Evolutionary conservation across 2,113 vertebrate genomes (phyloP), one percentile per base, ranked within the genome.

Genomic region (Dissostichus mawsoni): DNA sequence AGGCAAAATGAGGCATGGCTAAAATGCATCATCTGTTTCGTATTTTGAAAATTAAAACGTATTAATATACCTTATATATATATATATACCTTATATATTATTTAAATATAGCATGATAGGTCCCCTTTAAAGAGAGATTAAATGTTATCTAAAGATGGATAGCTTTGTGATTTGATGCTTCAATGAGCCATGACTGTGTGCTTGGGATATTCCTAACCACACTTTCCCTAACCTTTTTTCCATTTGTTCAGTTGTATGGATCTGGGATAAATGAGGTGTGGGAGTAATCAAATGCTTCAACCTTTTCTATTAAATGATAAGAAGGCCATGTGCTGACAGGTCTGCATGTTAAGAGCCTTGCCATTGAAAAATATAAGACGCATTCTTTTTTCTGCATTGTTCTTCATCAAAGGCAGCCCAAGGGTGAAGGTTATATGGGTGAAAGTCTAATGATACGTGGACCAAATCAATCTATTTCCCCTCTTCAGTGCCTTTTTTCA

Each of bases 241-340:
- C 17, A 57, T 68, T 72, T 41, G 20, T 62, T 67, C 81, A 51
- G 45, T 58, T 87, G 63, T 76, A 84, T 85, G 68, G 69, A 88
- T 84, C 56, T 6, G 11, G 41, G 58, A 52, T 78, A 81, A 88
- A 78, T 82, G 71, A 84, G 53, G 71, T 52, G 50, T 61, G 20
- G 17, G 71, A 55, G 64, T 64, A 70, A 90, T 90, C 69, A 76
- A 70, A 90, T 78, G 69, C 53, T 78, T 87, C 80, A 78, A 45
- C 56, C 12, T 87, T 85, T 86, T 78, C 87, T 74, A 87, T 92
- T 86, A 90, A 92, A 82, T 89, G 87, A 90, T 90, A 92, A 91
- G 81, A 80, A 63, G 75, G 52, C 74, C 77, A 85, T 84, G 73
- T 86, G 64, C 75, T 81, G 66, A 81, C 67, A 82, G 77, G 75